These are phyloP conservation scores for Lasioglossum morio DNA, from an alignment of 2,888 invertebrate genomes.

Conservation along the genomic window DNA sequence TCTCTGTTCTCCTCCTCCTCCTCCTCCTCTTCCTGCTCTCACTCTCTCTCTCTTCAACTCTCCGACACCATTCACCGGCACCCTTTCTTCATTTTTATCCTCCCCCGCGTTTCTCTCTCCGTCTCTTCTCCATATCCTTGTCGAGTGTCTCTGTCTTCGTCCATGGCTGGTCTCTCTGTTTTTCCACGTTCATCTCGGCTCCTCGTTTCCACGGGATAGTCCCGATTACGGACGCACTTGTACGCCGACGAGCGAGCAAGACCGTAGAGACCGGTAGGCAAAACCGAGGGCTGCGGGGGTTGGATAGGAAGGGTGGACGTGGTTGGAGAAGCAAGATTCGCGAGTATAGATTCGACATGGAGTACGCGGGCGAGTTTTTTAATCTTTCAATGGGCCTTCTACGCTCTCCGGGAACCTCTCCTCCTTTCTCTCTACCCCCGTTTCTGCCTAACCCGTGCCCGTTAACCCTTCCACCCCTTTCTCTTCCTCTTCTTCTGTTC, in stretches of 20 bases:
- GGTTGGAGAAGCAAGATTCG: conserved; percentile 49
- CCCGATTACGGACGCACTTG: conserved; percentile 68
- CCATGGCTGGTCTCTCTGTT: not conserved
- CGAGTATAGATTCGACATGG: conserved; percentile 72
- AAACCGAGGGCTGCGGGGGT: not conserved
- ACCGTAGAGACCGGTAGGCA: not conserved
- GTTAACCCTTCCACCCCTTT: not conserved
- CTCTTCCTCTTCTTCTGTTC: conserved; percentile 29
- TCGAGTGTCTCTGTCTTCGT: not conserved
- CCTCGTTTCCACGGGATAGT: conserved; percentile 61
- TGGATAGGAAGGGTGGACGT: not conserved
- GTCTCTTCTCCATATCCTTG: conserved; percentile 15
- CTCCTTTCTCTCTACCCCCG: conserved; percentile 26
- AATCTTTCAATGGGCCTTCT: conserved; percentile 78
- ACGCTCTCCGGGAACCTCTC: conserved; percentile 62
- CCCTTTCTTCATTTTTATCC: conserved; percentile 38
- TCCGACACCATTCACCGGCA: conserved; percentile 11
- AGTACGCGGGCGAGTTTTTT: conserved; percentile 75
- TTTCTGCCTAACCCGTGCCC: conserved; percentile 16
- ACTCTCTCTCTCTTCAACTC: not conserved
- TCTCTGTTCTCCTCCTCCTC: not conserved
- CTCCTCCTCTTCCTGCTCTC: too few relatives aligned
- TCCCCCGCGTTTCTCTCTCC: conserved; percentile 26
- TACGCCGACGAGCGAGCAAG: conserved; percentile 32
- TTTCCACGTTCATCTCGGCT: conserved; percentile 10